Evolutionary conservation across 2,888 invertebrate species (phyloP).

Genomic region (Ectobius pallidus): DNA sequence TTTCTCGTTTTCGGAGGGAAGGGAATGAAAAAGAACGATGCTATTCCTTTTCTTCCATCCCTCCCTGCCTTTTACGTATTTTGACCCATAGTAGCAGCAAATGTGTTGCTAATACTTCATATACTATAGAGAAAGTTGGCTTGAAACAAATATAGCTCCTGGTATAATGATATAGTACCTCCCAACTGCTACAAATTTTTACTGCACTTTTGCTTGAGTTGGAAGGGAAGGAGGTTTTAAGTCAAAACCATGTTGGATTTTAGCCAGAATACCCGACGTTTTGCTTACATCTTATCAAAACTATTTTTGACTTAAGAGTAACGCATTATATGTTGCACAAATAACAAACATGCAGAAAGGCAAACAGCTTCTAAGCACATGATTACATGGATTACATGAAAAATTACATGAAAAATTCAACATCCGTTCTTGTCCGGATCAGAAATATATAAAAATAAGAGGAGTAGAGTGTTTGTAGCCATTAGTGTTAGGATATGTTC

Average conservation of each 20-base stretch:
- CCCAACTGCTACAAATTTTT: conserved; percentile 9
- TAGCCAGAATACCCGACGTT: neutral
- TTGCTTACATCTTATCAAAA: conserved; percentile 1
- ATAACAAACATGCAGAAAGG: no score
- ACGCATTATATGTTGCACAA: neutral
- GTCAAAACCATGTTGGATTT: conserved; percentile 10
- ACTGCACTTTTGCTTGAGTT: conserved; percentile 6
- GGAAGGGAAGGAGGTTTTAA: neutral
- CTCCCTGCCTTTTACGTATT: neutral
- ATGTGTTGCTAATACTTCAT: conserved; percentile 1
- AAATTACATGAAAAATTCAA: neutral
- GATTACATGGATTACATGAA: no score
- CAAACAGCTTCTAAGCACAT: no score
- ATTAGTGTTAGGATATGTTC: no score
- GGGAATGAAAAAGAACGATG: neutral
- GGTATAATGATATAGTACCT: conserved; percentile 10
- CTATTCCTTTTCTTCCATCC: neutral
- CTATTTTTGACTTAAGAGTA: no score
- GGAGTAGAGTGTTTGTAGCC: no score
- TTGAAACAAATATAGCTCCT: conserved; percentile 15
- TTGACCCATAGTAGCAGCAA: neutral
- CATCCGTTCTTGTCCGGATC: no score
- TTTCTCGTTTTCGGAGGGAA: neutral
- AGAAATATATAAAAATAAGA: no score
- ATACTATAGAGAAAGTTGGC: conserved; percentile 14